phyloP scores from a whole-genome alignment of 2,113 vertebrate genomes.

The Phrynocephalus versicolor region DNA sequence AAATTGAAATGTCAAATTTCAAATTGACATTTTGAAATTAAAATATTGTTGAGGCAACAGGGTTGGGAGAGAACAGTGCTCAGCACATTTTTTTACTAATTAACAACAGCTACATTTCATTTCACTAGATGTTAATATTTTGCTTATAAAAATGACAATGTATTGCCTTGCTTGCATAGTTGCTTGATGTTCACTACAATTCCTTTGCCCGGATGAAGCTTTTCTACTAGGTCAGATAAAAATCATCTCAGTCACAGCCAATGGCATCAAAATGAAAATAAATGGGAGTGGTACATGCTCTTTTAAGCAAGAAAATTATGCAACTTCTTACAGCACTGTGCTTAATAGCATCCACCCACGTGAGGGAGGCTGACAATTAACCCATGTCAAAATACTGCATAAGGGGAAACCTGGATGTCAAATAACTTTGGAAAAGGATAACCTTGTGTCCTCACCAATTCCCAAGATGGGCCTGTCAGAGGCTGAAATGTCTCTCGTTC shows the following conservation, averaged over 20 bases:
- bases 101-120: constrained; percentile 43
- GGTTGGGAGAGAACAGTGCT: constrained; percentile 34
- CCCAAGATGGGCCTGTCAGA: constrained; percentile 57
- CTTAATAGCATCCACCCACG: constrained; percentile 59
- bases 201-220: not conserved
- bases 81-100: constrained; percentile 12
- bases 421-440: constrained; percentile 64
- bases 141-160: constrained; percentile 32
- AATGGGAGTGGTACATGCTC: constrained; percentile 47
- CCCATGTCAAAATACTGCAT: constrained; percentile 66
- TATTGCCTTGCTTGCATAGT: not conserved
- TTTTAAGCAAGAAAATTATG: constrained; percentile 55
- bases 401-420: constrained; percentile 61
- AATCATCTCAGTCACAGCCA: constrained; percentile 33
- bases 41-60: constrained; percentile 46
- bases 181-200: not conserved
- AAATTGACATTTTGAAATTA: constrained; percentile 41
- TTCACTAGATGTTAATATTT: constrained; percentile 46
- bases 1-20: constrained; percentile 45
- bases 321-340: constrained; percentile 47
- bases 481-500: constrained; percentile 41
- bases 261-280: constrained; percentile 39
- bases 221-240: constrained; percentile 30
- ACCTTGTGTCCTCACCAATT: constrained; percentile 58
- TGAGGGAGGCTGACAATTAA: constrained; percentile 70